Base-by-base conservation (phyloP, 2,888 invertebrate genomes). In the Paralinhomoeus sp. region DNA sequence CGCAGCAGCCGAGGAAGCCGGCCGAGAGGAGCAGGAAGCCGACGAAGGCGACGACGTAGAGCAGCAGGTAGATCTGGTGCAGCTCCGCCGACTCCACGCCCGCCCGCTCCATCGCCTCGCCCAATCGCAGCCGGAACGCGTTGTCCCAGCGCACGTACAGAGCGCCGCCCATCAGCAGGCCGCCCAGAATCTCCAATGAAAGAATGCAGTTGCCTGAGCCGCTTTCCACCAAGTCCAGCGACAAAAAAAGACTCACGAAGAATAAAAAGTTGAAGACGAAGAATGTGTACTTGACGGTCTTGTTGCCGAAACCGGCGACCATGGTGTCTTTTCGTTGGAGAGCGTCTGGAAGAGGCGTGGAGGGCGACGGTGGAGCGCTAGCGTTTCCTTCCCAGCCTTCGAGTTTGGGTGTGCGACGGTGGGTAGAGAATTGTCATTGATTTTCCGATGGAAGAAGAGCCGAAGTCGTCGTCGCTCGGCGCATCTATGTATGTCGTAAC, bases 321-420 rank as follows among this genome's bases (percentile, higher is more conserved):
- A 55, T 55, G 13, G 9, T 39, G 40, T 38, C 18, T 22, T 7
- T 3, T 38, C n/a, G 57, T 31, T 55, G 65, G 65, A 66, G 50
- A 65, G 66, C 48, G 64, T 65, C 46, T 54, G 63, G 21, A 65
- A 64, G 17, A 55, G 63, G 48, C 64, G 64, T 13, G 51, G n/a
- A n/a, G n/a, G n/a, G n/a, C n/a, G n/a, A n/a, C n/a, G n/a, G n/a
- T n/a, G n/a, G n/a, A n/a, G n/a, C n/a, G n/a, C n/a, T n/a, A n/a
- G n/a, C n/a, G n/a, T n/a, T n/a, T n/a, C n/a, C n/a, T n/a, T n/a
- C n/a, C n/a, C n/a, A n/a, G n/a, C n/a, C n/a, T n/a, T n/a, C n/a
- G n/a, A n/a, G n/a, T n/a, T n/a, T n/a, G n/a, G n/a, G n/a, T n/a
- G n/a, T n/a, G n/a, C n/a, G n/a, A n/a, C n/a, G n/a, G n/a, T n/a